These are phyloP conservation scores for Pygoscelis antarcticus DNA, from an alignment of 2,113 vertebrate species.

Conservation along the genomic window DNA sequence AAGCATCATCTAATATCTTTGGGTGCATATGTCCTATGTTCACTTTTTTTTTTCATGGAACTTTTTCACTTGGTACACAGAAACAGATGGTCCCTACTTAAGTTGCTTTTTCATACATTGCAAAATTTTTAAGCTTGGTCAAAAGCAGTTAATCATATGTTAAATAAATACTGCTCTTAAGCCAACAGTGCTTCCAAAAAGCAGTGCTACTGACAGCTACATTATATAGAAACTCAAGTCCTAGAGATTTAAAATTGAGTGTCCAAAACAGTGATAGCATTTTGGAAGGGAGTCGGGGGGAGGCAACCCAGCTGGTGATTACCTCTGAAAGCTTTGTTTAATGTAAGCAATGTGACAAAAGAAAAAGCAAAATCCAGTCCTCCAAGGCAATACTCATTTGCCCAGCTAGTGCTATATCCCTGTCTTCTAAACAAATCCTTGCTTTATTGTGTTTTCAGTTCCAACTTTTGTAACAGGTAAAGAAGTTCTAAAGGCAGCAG, in stretches of 20 bases:
- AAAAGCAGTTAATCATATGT: neutral
- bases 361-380: neutral
- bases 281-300: fast-evolving
- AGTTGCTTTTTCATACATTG: neutral
- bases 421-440: neutral
- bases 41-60: neutral
- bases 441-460: neutral
- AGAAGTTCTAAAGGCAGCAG: neutral
- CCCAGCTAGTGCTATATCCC: neutral
- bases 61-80: neutral
- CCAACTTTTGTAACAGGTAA: neutral
- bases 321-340: neutral
- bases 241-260: neutral
- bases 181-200: neutral
- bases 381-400: neutral
- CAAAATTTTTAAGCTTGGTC: neutral
- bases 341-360: neutral
- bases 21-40: neutral
- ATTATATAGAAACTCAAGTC: neutral
- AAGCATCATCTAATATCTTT: neutral
- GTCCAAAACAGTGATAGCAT: neutral
- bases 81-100: neutral
- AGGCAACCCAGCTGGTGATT: neutral
- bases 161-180: neutral
- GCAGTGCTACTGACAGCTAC: neutral